Percentiles rank a stretch among this genome's conserved stretches.
Evolutionary conservation across 1,140 invertebrate species (phyloP).

Genomic region (Microvelia longipes): DNA sequence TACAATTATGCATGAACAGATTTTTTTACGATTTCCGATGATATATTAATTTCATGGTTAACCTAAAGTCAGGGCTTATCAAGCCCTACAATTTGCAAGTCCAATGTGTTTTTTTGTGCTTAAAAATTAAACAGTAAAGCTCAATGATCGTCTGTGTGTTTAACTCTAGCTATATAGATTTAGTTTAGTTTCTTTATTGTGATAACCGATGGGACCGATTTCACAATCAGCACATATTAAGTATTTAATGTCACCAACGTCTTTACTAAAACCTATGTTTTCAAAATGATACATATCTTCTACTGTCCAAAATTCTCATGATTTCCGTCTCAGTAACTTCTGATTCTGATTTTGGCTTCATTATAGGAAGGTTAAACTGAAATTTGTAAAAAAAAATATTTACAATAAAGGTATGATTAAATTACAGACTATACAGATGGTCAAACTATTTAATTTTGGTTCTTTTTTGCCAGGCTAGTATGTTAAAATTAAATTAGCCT

Average conservation of each 20-base stretch:
- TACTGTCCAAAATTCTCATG: constrained; percentile 65
- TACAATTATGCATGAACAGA: too few species aligned
- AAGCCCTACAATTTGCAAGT: too few species aligned
- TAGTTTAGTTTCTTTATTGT: constrained; percentile 58
- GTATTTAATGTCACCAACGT: constrained; percentile 72
- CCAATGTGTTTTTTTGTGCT: too few species aligned
- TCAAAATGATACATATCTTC: constrained; percentile 87
- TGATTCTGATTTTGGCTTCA: constrained; percentile 31
- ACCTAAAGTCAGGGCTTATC: too few species aligned
- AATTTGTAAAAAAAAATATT: constrained; percentile 24
- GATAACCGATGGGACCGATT: constrained; percentile 82
- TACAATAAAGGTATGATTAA: constrained; percentile 4
- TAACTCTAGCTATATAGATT: constrained; percentile 70
- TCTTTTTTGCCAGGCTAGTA: background rate
- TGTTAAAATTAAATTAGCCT: too few species aligned
- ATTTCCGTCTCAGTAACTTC: constrained; percentile 39
- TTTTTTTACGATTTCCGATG: too few species aligned
- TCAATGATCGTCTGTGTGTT: too few species aligned
- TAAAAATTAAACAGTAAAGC: too few species aligned
- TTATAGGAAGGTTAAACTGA: constrained; percentile 52
- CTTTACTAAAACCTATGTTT: constrained; percentile 87
- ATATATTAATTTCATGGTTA: too few species aligned
- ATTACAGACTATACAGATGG: background rate
- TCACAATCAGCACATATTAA: constrained; percentile 93
- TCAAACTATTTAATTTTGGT: background rate